Percentiles rank a stretch among this genome's conserved stretches.
Evolutionary conservation across 2,888 invertebrate genomes (phyloP).

Genomic region (Trimorus sp.): DNA sequence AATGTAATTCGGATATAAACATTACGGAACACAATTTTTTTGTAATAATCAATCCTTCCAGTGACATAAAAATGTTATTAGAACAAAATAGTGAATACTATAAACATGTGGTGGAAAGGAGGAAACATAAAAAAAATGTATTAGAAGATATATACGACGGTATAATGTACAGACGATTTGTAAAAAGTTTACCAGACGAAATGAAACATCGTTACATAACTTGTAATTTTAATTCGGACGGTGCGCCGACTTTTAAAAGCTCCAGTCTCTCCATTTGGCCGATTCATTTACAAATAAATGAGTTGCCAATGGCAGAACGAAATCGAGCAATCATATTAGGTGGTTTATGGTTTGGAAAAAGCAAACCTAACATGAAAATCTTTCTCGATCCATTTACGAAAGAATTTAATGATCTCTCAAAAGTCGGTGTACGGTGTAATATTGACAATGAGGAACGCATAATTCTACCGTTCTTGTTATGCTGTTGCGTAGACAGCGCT

Average conservation of each 20-base stretch:
- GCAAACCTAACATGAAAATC: neutral
- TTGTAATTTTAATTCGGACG: slow-evolving; percentile 1
- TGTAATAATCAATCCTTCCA: neutral
- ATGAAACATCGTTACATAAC: neutral
- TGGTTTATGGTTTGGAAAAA: slow-evolving; percentile 6
- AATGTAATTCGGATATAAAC: neutral
- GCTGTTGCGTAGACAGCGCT: slow-evolving; percentile 7
- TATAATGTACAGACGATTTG: neutral
- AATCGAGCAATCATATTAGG: neutral
- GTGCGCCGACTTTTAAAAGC: neutral
- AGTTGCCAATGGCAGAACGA: slow-evolving; percentile 1
- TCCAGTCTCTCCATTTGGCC: neutral
- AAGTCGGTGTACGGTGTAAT: neutral
- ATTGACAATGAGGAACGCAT: neutral
- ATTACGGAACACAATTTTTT: slow-evolving; percentile 13
- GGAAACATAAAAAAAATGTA: neutral
- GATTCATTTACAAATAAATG: slow-evolving; percentile 10
- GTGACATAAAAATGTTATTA: slow-evolving; percentile 7
- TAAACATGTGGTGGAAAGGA: neutral
- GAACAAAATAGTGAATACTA: neutral
- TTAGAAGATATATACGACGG: slow-evolving; percentile 10
- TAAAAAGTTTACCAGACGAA: neutral
- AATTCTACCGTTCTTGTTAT: neutral
- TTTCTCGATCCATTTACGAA: slow-evolving; percentile 1
- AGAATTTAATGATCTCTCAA: slow-evolving; percentile 1